A percentile compares a stretch with the other conserved stretches of the same genome.
Evolutionary conservation across 92 coral and sea anemone species (phyloP).

Genomic region (Parazoanthus atlanticus): DNA sequence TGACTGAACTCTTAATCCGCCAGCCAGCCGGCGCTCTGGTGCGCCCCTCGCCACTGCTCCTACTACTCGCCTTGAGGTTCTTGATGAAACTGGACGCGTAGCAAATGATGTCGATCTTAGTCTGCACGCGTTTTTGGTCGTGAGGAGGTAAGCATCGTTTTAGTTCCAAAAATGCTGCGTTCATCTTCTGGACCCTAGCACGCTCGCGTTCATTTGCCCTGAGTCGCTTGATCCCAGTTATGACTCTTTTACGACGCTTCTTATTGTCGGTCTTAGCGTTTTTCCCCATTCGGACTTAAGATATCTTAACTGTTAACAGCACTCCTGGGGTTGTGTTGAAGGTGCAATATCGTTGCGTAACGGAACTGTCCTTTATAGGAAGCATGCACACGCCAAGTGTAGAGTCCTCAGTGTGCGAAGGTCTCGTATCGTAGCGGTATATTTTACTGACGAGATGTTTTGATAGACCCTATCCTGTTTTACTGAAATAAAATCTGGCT

Average conservation of each 20-base stretch:
- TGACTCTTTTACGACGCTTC: slow-evolving; percentile 43
- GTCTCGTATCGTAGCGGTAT: not conserved
- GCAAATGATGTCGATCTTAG: slow-evolving; percentile 57
- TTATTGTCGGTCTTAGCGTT: slow-evolving; percentile 26
- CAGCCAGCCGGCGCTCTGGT: slow-evolving; percentile 23
- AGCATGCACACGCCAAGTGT: not conserved
- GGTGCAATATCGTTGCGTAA: not conserved
- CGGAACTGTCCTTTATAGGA: not conserved
- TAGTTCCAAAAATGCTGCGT: slow-evolving; percentile 55
- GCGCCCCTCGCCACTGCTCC: slow-evolving; percentile 5
- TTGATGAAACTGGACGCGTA: slow-evolving; percentile 52
- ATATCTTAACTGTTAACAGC: not conserved
- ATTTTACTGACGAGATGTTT: slow-evolving; percentile 15
- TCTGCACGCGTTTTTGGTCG: slow-evolving; percentile 39
- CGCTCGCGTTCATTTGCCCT: slow-evolving; percentile 63
- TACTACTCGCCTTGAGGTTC: slow-evolving; percentile 18
- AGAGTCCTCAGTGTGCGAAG: not conserved
- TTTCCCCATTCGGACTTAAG: not conserved
- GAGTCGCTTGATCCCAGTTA: slow-evolving; percentile 48
- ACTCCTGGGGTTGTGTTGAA: not conserved
- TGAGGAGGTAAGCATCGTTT: slow-evolving; percentile 52
- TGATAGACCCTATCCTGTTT: slow-evolving; percentile 26
- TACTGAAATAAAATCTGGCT: slow-evolving; percentile 18
- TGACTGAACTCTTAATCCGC: slow-evolving; percentile 25
- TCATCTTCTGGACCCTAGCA: slow-evolving; percentile 60